phyloP scores from a whole-genome alignment of 2,797 vertebrate species.

The Lepus townsendii region DNA sequence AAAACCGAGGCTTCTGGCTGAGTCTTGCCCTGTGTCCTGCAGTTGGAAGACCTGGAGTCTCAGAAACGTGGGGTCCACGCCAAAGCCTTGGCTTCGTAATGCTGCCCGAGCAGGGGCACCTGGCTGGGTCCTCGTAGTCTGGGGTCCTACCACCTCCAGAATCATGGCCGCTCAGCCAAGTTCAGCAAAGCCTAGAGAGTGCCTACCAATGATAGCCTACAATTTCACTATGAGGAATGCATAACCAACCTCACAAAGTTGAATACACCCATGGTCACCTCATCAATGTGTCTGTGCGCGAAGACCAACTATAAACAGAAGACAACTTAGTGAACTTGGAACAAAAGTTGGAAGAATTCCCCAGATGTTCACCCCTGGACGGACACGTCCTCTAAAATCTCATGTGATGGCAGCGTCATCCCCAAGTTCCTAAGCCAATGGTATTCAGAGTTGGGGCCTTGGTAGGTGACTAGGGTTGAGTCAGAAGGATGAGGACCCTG shows the following conservation, averaged over 20 bases:
- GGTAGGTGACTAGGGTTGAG: background rate
- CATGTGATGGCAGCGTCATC: background rate
- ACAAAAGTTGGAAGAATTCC: background rate
- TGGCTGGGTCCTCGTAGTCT: background rate
- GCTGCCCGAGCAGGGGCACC: too few relatives aligned
- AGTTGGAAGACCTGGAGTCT: background rate
- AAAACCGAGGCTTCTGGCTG: background rate
- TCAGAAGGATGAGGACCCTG: background rate
- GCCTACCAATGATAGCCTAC: background rate
- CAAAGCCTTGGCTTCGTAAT: background rate
- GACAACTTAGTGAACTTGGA: background rate
- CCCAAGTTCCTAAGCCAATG: too few relatives aligned
- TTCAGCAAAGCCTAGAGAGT: background rate
- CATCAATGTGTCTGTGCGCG: accelerated
- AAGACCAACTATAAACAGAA: background rate
- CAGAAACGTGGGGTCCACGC: too few relatives aligned
- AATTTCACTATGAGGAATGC: accelerated
- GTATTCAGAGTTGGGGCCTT: background rate
- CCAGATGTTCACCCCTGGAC: background rate
- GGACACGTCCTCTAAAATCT: background rate
- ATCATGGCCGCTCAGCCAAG: background rate
- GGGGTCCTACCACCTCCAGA: background rate
- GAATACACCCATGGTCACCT: background rate
- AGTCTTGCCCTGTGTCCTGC: accelerated
- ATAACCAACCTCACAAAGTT: background rate